Conservation (phyloP, 2,888 invertebrate genomes). For the Aphrophora alni region DNA sequence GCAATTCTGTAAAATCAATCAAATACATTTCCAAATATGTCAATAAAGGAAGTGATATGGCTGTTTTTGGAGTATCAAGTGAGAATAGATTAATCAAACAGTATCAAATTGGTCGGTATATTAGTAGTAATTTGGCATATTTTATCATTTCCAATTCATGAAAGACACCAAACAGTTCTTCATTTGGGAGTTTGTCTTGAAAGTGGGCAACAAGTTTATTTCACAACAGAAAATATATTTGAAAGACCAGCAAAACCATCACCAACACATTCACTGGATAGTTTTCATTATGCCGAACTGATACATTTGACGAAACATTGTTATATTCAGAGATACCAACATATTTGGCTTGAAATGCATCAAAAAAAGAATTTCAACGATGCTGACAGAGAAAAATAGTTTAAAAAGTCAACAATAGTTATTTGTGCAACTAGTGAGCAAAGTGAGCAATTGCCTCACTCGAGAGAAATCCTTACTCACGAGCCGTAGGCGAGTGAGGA, state of each 20-base stretch:
- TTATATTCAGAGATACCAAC: constrained; percentile 28
- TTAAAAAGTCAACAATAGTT: too few relatives aligned
- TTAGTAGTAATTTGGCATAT: constrained; percentile 51
- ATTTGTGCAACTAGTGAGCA: too few relatives aligned
- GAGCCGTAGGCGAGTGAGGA: too few relatives aligned
- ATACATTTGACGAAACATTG: constrained; percentile 13
- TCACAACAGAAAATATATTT: background rate
- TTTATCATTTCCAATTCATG: too few relatives aligned
- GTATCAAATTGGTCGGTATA: constrained; percentile 43
- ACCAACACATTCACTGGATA: too few relatives aligned
- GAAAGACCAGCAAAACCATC: background rate
- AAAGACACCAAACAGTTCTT: background rate
- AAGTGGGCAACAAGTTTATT: constrained; percentile 16
- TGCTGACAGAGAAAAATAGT: constrained; percentile 41
- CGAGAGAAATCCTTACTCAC: too few relatives aligned
- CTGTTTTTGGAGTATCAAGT: constrained; percentile 30
- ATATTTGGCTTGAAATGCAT: constrained; percentile 28
- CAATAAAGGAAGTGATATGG: constrained; percentile 46
- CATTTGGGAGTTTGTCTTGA: constrained; percentile 3
- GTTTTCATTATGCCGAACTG: background rate
- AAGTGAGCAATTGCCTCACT: too few relatives aligned
- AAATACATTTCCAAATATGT: too few relatives aligned
- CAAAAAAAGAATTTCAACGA: constrained; percentile 28
- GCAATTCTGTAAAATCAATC: too few relatives aligned
- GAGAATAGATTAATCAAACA: too few relatives aligned